Evolutionary conservation across 2,888 invertebrate species (phyloP).

Genomic region (Eupeodes luniger): DNA sequence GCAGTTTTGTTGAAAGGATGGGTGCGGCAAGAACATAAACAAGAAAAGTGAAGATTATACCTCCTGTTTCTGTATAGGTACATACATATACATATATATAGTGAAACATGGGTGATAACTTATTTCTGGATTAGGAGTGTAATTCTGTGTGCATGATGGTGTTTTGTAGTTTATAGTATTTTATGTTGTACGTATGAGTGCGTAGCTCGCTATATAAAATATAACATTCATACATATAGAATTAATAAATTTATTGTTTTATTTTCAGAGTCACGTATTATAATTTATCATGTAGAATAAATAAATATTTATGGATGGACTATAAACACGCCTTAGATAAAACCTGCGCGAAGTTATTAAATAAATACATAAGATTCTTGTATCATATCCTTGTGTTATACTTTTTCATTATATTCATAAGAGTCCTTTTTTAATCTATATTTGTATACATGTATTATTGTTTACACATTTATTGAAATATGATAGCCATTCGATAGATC

Average conservation of each 20-base stretch:
- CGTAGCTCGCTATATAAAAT: no score
- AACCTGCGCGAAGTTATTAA: not conserved
- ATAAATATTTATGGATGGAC: constrained; percentile 47
- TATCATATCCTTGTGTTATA: not conserved
- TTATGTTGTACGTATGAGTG: not conserved
- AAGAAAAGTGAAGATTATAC: constrained; percentile 33
- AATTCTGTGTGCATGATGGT: constrained; percentile 11
- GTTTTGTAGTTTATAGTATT: constrained; percentile 29
- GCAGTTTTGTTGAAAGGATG: constrained; percentile 32
- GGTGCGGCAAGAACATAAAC: constrained; percentile 15
- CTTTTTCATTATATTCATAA: constrained; percentile 11
- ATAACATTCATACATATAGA: not conserved
- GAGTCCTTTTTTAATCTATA: not conserved
- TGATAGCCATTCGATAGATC: not conserved
- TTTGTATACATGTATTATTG: not conserved
- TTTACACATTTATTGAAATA: constrained; percentile 4
- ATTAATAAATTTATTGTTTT: constrained; percentile 35
- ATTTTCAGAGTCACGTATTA: constrained; percentile 48
- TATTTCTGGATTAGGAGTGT: constrained; percentile 47
- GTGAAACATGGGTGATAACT: constrained; percentile 61
- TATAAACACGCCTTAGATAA: constrained; percentile 27
- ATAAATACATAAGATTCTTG: not conserved
- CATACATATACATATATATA: no score
- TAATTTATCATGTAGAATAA: constrained; percentile 36
- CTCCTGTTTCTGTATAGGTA: no score